A percentile compares a stretch with the other conserved stretches of the same genome.
Evolutionary conservation across 1,140 invertebrate species (phyloP).

Genomic region (Charaxes varanes): DNA sequence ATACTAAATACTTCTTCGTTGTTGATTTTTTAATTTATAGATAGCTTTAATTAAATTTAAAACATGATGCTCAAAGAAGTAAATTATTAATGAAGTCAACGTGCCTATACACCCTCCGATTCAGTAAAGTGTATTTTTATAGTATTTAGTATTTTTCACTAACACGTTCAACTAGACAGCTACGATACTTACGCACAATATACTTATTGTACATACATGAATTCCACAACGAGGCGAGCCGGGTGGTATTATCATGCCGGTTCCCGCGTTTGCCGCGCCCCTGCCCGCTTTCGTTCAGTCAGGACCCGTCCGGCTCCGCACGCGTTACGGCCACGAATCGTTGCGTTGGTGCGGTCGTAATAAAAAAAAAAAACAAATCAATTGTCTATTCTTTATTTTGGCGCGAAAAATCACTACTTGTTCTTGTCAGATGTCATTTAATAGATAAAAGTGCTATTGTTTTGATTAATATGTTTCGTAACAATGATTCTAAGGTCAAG

Average conservation of each 20-base stretch:
- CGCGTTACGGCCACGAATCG: constrained; percentile 38
- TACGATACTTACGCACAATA: no score
- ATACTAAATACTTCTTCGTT: no score
- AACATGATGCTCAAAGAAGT: no score
- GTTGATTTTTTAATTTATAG: no score
- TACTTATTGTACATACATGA: no score
- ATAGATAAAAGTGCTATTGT: constrained; percentile 8
- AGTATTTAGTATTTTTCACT: no score
- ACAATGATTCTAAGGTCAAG: constrained; percentile 54
- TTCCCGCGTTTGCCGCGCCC: constrained; percentile 22
- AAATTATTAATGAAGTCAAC: no score
- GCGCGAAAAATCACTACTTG: constrained; percentile 14
- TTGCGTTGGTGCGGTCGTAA: constrained; percentile 22
- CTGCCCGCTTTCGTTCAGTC: constrained; percentile 33
- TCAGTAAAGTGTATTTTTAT: no score
- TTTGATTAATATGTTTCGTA: constrained; percentile 27
- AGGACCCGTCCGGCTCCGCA: constrained; percentile 43
- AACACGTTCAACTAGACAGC: no score
- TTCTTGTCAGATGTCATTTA: neutral
- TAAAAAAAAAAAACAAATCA: constrained; percentile 18
- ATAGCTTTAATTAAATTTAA: no score
- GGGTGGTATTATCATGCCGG: constrained; percentile 28
- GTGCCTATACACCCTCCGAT: no score
- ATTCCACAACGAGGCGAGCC: constrained; percentile 18
- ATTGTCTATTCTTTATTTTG: constrained; percentile 21